Percentiles rank a stretch among this genome's conserved stretches.
These are phyloP conservation scores for Delphinus delphis DNA, from an alignment of 2,113 vertebrate species.

Conservation along the genomic window DNA sequence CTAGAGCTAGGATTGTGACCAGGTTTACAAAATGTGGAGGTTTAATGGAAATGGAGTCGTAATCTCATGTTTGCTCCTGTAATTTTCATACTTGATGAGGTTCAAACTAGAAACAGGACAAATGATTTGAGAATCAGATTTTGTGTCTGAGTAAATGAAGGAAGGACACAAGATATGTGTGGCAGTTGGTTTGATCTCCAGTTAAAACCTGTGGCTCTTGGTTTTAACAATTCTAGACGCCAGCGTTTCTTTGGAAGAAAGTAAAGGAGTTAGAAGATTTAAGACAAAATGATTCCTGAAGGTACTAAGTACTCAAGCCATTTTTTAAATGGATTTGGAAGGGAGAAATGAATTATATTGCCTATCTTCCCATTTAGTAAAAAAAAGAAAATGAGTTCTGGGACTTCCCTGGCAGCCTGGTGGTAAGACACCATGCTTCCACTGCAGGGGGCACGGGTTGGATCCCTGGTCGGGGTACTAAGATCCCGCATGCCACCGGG, in stretches of 20 bases:
- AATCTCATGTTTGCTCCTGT: neutral
- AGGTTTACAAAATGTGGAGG: neutral
- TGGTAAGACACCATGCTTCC: neutral
- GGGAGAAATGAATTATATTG: neutral
- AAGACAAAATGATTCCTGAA: neutral
- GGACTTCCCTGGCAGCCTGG: neutral
- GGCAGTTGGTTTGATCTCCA: neutral
- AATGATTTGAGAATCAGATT: neutral
- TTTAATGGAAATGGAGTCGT: neutral
- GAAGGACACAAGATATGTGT: neutral
- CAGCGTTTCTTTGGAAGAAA: neutral
- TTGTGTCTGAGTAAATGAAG: neutral
- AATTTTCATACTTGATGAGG: neutral
- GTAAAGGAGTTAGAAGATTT: constrained; percentile 5
- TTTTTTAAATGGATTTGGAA: neutral
- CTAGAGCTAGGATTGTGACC: neutral
- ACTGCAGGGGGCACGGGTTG: neutral
- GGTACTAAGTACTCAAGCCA: neutral
- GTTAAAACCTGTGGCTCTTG: neutral
- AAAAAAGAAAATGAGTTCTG: neutral
- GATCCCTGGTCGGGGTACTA: neutral
- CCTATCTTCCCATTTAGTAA: neutral
- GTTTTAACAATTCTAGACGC: neutral
- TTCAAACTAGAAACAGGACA: neutral
- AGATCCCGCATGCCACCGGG: neutral